phyloP scores from a whole-genome alignment of 2,797 vertebrate genomes.

The Xiphophorus birchmanni region DNA sequence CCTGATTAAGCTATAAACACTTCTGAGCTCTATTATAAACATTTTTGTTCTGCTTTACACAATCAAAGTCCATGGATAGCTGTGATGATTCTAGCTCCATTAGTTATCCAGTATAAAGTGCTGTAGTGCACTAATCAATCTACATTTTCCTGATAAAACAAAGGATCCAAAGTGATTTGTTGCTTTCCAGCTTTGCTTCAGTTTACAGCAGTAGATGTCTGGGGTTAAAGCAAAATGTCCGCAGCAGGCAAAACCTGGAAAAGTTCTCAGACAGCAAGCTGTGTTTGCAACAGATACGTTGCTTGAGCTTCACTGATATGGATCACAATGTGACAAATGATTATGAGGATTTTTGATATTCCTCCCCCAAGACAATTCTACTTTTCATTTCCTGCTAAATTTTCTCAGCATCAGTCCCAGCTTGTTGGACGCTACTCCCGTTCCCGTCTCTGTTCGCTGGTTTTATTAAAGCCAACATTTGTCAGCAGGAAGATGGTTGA shows the following conservation, averaged over 20 bases:
- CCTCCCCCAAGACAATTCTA: constrained; percentile 74
- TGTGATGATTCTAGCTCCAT: constrained; percentile 7
- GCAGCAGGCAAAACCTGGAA: constrained; percentile 36
- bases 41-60: constrained; percentile 7
- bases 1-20: constrained; percentile 47
- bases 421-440: constrained; percentile 57
- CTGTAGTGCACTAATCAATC: constrained; percentile 4
- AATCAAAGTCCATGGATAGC: constrained; percentile 12
- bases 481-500: constrained; percentile 88
- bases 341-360: constrained; percentile 81
- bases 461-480: constrained; percentile 88
- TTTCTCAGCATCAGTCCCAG: constrained; percentile 62
- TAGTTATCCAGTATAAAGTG: neutral
- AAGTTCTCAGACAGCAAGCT: constrained; percentile 57
- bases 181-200: constrained; percentile 18
- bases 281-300: constrained; percentile 39
- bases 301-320: constrained; percentile 66
- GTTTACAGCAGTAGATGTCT: constrained; percentile 9
- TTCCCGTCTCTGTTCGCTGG: constrained; percentile 55
- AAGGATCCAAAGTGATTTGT: neutral
- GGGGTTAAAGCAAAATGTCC: neutral
- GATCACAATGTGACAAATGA: constrained; percentile 80
- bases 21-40: constrained; percentile 22
- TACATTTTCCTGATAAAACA: neutral
- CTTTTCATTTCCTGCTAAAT: constrained; percentile 87